These are phyloP conservation scores for Notarius lentiginosus DNA, from an alignment of 2,113 vertebrate species.

Conservation along the genomic window DNA sequence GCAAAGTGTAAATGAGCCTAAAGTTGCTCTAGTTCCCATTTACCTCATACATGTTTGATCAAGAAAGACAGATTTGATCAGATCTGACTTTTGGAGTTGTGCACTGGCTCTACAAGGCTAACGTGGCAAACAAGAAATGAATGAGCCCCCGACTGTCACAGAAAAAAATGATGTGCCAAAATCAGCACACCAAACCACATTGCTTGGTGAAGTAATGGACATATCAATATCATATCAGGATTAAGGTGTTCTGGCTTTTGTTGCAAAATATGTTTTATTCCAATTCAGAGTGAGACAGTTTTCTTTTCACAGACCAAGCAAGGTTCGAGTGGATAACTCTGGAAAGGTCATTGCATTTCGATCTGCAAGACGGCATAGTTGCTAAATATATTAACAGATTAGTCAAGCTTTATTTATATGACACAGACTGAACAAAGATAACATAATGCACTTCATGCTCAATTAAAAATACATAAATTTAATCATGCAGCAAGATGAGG, in stretches of 20 bases:
- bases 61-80: not conserved
- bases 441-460: not conserved
- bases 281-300: not conserved
- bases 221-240: not conserved
- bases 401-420: conserved; percentile 14
- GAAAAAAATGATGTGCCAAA: not conserved
- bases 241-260: conserved; percentile 16
- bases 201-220: conserved; percentile 13
- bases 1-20: not conserved
- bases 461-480: not conserved
- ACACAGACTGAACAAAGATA: not conserved
- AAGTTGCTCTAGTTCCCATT: conserved; percentile 7
- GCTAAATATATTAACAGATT: not conserved
- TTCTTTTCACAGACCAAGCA: not conserved
- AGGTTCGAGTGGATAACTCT: not conserved
- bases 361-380: not conserved
- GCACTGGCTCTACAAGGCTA: conserved; percentile 25
- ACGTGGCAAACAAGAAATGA: not conserved
- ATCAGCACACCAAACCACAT: conserved; percentile 6
- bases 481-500: not conserved
- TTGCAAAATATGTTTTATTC: not conserved
- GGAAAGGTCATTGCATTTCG: not conserved
- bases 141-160: not conserved
- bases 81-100: conserved; percentile 3
- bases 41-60: not conserved